Evolutionary conservation across 2,113 vertebrate genomes (phyloP), one percentile per base, ranked within the genome.

Genomic region (Lates calcarifer): DNA sequence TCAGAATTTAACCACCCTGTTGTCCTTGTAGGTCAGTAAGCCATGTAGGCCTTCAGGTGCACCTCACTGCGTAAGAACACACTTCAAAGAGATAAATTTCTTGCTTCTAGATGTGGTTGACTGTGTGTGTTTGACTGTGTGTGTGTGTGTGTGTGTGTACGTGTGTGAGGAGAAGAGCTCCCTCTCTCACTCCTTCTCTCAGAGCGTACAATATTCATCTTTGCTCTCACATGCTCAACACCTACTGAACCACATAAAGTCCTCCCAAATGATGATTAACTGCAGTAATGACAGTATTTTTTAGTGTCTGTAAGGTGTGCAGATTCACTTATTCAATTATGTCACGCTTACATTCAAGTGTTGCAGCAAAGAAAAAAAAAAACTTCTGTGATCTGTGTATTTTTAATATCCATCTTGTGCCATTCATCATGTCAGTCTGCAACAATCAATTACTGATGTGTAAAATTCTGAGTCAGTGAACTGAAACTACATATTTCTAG

Each of bases 181-280:
- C 20, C 63, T 39, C 35, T 37, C 60, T 65, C 45, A 55, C 58
- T 79, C 31, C 62, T 61, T 33, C 65, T 55, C 41, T 78, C 57
- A 74, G 67, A 67, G 68, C 22, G 9, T 55, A 66, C n/a, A 78
- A 81, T 89, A 91, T 90, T 85, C 63, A 92, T 87, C 74, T 87
- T 62, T 73, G 62, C 55, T 81, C 72, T 81, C 74, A 72, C 43
- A 71, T 39, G 58, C 77, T 79, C 41, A 77, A 75, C 78, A 64
- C 56, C 56, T 64, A 84, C 64, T 84, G 85, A 87, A 90, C 85
- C 86, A 89, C 58, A 26, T 77, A 81, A 89, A 83, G 62, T 68
- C 69, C 26, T 78, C 61, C 73, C 77, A 89, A 88, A 92, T 88
- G 51, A 90, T 91, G 92, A 95, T 92, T 74, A 92, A 91, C 81